Conservation (phyloP, 1,140 invertebrate species). For the Doryteuthis pealeii region DNA sequence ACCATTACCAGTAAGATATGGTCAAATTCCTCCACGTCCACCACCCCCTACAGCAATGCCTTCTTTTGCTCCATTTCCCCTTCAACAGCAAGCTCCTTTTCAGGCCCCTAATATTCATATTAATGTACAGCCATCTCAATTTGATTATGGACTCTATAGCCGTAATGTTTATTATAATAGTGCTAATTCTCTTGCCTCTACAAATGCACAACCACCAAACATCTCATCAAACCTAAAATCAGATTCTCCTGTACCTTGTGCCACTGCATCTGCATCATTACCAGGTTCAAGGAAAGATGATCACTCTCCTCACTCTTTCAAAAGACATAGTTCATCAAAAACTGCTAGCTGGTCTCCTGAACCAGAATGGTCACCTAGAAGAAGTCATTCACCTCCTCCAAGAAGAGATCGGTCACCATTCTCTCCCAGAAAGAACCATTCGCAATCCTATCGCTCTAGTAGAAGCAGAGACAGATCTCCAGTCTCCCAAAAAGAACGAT, state of each 20-base stretch:
- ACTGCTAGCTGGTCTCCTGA: not conserved
- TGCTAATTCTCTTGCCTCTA: no score
- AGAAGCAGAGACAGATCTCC: no score
- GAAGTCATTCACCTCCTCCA: not conserved
- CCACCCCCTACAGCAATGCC: not conserved
- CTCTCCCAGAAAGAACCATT: not conserved
- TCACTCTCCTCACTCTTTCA: not conserved
- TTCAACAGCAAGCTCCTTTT: not conserved
- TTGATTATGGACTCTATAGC: not conserved
- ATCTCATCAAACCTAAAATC: not conserved
- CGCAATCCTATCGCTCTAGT: no score
- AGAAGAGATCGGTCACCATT: not conserved
- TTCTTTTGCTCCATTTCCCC: not conserved
- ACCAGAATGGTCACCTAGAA: not conserved
- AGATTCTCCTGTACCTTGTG: not conserved
- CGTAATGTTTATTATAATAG: no score
- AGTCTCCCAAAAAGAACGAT: no score
- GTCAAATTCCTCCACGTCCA: constrained; percentile 13
- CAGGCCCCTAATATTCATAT: no score
- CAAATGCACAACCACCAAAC: no score
- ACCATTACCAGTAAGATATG: constrained; percentile 7
- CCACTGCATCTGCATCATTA: not conserved
- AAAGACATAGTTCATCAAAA: not conserved
- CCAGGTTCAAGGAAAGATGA: not conserved
- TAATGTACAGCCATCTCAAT: no score